Conservation (phyloP, 2,797 vertebrate species). For the Peromyscus attwateri region DNA sequence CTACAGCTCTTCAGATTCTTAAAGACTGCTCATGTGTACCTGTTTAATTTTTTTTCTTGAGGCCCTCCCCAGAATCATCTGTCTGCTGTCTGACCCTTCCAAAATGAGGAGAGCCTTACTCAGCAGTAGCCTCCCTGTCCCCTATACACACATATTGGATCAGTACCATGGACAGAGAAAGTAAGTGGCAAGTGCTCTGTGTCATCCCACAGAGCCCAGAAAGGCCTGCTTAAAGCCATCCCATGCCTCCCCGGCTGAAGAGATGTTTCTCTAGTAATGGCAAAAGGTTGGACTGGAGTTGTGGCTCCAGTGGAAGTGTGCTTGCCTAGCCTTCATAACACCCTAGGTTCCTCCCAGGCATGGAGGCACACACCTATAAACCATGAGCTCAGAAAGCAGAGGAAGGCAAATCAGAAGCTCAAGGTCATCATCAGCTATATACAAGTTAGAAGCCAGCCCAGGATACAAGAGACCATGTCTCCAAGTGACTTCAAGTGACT, state of each 20-base stretch:
- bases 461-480: not conserved
- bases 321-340: not conserved
- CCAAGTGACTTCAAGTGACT: not conserved
- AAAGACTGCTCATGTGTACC: not conserved
- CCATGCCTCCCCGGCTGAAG: not conserved
- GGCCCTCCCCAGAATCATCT: not conserved
- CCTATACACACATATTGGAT: not conserved
- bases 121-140: rapidly evolving
- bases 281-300: not conserved
- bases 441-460: not conserved
- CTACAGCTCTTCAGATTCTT: not conserved
- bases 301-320: not conserved
- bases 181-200: rapidly evolving
- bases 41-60: not conserved
- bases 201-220: not conserved
- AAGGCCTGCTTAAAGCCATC: no score
- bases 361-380: not conserved
- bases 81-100: not conserved
- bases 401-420: not conserved
- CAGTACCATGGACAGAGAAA: not conserved
- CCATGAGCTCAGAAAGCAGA: not conserved
- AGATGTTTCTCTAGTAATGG: not conserved
- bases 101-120: not conserved
- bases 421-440: not conserved
- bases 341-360: not conserved